A percentile compares a stretch with the other conserved stretches of the same genome.
Evolutionary conservation across 2,888 invertebrate genomes (phyloP).

Genomic region (Corythucha ciliata): DNA sequence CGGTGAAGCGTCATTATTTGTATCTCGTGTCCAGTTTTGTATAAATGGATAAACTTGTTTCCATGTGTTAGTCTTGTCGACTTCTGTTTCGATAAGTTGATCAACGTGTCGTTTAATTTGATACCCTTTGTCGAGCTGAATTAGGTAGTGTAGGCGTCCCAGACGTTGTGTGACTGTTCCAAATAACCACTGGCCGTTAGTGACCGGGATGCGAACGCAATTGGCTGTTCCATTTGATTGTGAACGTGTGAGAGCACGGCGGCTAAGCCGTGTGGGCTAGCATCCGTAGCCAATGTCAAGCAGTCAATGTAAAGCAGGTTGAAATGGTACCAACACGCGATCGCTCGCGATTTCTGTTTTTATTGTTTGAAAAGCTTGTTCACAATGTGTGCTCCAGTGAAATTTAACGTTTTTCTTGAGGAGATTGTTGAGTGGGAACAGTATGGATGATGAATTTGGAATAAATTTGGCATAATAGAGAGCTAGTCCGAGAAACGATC

Average conservation of each 20-base stretch:
- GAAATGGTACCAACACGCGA: conserved; percentile 11
- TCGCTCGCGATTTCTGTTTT: conserved; percentile 18
- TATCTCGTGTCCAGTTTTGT: too few species aligned
- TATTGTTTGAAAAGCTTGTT: conserved; percentile 1
- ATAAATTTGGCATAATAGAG: conserved; percentile 40
- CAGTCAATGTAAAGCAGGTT: conserved; percentile 14
- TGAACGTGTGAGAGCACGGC: conserved; percentile 13
- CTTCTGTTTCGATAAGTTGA: too few species aligned
- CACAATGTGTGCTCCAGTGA: conserved; percentile 23
- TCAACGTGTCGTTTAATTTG: too few species aligned
- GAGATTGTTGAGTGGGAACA: conserved; percentile 37
- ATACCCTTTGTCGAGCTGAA: too few species aligned
- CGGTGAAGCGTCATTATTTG: too few species aligned
- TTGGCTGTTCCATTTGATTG: conserved; percentile 14
- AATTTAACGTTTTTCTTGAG: conserved; percentile 27
- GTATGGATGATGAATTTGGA: conserved; percentile 35
- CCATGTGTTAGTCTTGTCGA: too few species aligned
- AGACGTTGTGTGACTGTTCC: too few species aligned
- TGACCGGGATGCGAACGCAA: conserved; percentile 1
- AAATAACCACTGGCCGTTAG: too few species aligned
- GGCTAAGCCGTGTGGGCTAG: conserved; percentile 15
- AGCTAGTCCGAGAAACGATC: conserved; percentile 37
- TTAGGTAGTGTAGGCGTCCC: too few species aligned
- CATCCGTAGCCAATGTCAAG: conserved; percentile 18
- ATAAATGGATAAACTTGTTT: too few species aligned